phyloP scores from a whole-genome alignment of 1,140 invertebrate species.

The Brachionus koreanus region DNA sequence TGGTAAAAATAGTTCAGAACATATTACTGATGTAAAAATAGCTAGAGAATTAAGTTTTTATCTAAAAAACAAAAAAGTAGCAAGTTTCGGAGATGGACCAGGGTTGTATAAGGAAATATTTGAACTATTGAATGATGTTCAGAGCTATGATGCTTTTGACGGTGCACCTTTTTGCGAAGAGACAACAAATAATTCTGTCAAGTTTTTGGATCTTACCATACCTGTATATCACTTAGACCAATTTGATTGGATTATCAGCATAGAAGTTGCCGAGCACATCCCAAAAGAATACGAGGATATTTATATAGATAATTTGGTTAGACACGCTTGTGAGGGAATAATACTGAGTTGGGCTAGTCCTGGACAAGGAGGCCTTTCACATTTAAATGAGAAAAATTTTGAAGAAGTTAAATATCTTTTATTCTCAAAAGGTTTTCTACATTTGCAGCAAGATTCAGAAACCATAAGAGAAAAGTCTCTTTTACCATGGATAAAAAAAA shows the following conservation, averaged over 20 bases:
- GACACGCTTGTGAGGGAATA: not conserved
- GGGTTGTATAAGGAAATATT: not conserved
- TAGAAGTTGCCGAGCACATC: constrained; percentile 37
- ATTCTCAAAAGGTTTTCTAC: not conserved
- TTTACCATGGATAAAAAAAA: constrained; percentile 30
- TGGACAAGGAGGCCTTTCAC: not conserved
- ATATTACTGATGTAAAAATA: not conserved
- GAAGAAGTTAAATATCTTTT: not conserved
- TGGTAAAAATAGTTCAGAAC: not conserved
- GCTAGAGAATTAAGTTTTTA: not conserved
- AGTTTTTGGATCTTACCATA: constrained; percentile 18
- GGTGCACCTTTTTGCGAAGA: constrained; percentile 23
- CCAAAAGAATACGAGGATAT: not conserved
- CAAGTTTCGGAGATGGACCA: constrained; percentile 37
- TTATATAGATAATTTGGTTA: constrained; percentile 9
- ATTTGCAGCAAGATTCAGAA: not conserved
- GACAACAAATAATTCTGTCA: not conserved
- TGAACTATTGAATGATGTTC: not conserved
- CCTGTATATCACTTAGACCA: constrained; percentile 8
- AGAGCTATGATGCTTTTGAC: constrained; percentile 20
- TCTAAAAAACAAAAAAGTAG: not conserved
- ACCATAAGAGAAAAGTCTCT: not conserved
- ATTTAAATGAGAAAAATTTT: not conserved
- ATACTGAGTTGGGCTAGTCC: constrained; percentile 8
- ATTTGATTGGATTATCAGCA: constrained; percentile 23